Conservation (phyloP, 2,113 vertebrate species). For the Vulpes ferrilata region DNA sequence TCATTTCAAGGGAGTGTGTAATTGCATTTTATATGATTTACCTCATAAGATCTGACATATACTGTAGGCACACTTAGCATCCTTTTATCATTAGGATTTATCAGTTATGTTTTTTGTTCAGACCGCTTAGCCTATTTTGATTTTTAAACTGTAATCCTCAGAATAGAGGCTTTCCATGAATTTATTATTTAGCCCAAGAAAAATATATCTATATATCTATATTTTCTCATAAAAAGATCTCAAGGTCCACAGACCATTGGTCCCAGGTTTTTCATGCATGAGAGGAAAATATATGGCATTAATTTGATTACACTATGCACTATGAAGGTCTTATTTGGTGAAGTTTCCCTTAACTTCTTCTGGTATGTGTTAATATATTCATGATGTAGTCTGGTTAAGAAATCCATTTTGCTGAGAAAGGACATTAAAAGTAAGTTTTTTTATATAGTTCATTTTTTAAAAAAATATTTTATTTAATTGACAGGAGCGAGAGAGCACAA, state of each 20-base stretch:
- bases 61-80: neutral
- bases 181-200: neutral
- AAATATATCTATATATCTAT: neutral
- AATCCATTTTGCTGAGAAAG: neutral
- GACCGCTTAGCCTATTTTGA: conserved; percentile 12
- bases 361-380: neutral
- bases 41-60: neutral
- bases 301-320: rapidly evolving
- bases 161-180: neutral
- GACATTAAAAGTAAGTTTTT: neutral
- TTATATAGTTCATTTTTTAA: neutral
- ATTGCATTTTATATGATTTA: neutral
- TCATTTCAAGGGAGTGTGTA: neutral
- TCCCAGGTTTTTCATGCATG: neutral
- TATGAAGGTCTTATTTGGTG: neutral
- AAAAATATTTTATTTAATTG: no score
- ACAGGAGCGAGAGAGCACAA: no score
- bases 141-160: neutral
- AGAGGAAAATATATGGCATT: neutral
- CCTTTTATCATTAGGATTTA: neutral
- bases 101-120: neutral
- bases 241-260: neutral
- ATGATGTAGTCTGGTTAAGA: neutral
- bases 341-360: neutral
- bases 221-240: neutral